phyloP scores from a whole-genome alignment of 2,113 vertebrate species.

The Budorcas taxicolor region DNA sequence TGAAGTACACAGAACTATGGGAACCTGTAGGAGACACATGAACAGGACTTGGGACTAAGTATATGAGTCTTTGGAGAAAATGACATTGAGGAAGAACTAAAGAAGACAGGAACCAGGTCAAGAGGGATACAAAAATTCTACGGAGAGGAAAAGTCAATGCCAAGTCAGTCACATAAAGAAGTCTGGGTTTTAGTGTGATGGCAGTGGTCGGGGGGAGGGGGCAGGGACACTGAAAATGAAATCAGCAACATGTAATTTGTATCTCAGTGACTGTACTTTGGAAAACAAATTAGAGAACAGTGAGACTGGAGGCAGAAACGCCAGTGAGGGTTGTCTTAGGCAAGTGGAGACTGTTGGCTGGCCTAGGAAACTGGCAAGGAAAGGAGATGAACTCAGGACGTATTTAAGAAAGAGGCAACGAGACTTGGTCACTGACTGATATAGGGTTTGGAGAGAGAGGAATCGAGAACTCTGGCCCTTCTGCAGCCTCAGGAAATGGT shows the following conservation, averaged over 20 bases:
- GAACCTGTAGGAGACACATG: background rate
- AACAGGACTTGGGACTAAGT: background rate
- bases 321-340: background rate
- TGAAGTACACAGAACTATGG: background rate
- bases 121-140: background rate
- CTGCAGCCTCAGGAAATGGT: background rate
- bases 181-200: background rate
- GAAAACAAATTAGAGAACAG: background rate
- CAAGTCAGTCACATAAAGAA: background rate
- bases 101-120: background rate
- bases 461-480: background rate
- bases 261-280: background rate
- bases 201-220: background rate
- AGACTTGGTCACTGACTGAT: too few relatives aligned
- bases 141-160: background rate
- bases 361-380: background rate
- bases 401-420: background rate
- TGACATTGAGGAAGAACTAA: background rate
- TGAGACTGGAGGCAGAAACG: background rate
- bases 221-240: background rate
- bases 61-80: background rate
- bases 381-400: background rate
- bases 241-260: background rate
- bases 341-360: background rate
- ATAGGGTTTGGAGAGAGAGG: background rate